Evolutionary conservation across 2,888 invertebrate species (phyloP), one percentile per base, ranked within the genome.

Genomic region (Aleiodes leptofemur): DNA sequence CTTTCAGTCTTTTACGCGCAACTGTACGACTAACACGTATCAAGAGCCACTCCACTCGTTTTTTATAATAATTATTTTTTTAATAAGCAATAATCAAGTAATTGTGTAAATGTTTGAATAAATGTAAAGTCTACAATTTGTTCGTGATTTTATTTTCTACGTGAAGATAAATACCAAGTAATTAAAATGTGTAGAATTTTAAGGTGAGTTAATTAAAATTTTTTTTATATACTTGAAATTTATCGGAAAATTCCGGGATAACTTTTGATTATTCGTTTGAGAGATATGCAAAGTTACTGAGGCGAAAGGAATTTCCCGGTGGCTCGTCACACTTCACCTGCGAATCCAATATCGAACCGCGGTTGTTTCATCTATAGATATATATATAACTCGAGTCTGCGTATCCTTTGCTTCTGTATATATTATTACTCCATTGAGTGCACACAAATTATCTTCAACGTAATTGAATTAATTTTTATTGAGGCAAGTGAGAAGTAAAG

Each of bases 1-100:
- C 81, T 79, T 55, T 85, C 86, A 84, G 86, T 86, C 84, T 85
- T 83, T 82, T 81, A 82, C 83, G 85, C 86, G 86, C 86, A 82
- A 81, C 82, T 82, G 82, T 82, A 80, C 82, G 73, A 82, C 79
- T 79, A 76, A 80, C 74, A 78, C 74, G 77, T 78, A 77, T 73
- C 53, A 73, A 77, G 53, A 61, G 38, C 50, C 43, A 66, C 76
- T 61, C 34, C 34, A 59, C 31, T 64, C 56, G 14, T 23, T 48
- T 6, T 23, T 7, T 31, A 1, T 53, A n/a, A 7, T 64, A 43
- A 38, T 70, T 76, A 38, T 48, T 31, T 9, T 29, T 57, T 43
- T 9, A 8, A 9, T 43, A 43, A 43, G 7, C 43, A 43, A 43
- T 9, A 43, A 8, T 3, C 4, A 8, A 43, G 11, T 43, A 43